Percentiles rank a stretch among this genome's conserved stretches.
These are phyloP conservation scores for Adelosebastes latens DNA, from an alignment of 2,797 vertebrate genomes.

Conservation along the genomic window DNA sequence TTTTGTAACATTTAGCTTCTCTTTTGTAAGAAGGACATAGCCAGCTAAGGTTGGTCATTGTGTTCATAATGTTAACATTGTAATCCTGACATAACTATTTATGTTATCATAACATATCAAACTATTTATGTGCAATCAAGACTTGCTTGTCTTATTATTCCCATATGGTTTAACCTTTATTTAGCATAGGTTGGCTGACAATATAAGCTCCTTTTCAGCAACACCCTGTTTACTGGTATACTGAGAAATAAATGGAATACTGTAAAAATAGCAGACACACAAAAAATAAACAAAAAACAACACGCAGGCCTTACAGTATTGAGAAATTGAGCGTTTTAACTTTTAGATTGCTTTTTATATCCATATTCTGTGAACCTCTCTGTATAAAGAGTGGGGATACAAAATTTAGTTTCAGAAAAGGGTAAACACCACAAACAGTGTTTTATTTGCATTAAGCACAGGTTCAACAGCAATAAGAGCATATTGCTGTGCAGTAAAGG, in stretches of 20 bases:
- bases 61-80: fast-evolving
- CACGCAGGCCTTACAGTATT: neutral
- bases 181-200: neutral
- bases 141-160: neutral
- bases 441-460: neutral
- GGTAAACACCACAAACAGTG: neutral
- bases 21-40: neutral
- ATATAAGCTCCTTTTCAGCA: neutral
- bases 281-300: neutral
- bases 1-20: neutral
- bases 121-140: neutral
- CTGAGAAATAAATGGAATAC: neutral
- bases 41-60: neutral
- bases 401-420: neutral
- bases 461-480: fast-evolving
- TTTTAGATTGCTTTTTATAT: neutral
- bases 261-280: neutral
- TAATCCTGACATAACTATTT: neutral
- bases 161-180: neutral
- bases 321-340: too few relatives aligned
- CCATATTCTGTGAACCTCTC: neutral
- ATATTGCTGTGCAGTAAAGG: neutral
- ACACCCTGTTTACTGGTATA: neutral
- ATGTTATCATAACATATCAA: neutral
- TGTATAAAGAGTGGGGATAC: neutral